A percentile compares a stretch with the other conserved stretches of the same genome.
Conservation (phyloP, 2,797 vertebrate genomes). For the Hipposideros larvatus region DNA sequence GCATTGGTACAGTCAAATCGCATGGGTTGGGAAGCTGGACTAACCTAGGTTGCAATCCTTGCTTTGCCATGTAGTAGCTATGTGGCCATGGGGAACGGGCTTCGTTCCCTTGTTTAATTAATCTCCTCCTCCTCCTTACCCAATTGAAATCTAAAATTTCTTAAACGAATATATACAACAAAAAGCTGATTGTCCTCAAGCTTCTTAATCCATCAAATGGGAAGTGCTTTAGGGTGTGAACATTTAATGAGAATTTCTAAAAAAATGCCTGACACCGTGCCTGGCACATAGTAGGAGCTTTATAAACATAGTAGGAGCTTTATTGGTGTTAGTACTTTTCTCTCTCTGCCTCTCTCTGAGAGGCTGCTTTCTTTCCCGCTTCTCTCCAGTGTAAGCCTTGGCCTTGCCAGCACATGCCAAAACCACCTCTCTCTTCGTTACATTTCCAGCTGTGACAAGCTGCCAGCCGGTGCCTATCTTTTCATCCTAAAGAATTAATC, state of each 20-base stretch:
- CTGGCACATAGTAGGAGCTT: not conserved
- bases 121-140: not conserved
- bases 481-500: slow-evolving; percentile 58
- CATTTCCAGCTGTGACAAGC: slow-evolving; percentile 11
- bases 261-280: not conserved
- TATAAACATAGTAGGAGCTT: not conserved
- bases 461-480: not conserved
- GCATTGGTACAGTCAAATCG: accelerated
- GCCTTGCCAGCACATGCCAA: not conserved
- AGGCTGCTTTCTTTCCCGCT: not conserved
- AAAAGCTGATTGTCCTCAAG: not conserved
- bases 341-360: accelerated
- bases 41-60: not conserved
- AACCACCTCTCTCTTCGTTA: not conserved
- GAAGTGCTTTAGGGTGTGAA: not conserved
- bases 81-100: accelerated
- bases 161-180: not conserved
- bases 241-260: not conserved
- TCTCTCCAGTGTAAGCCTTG: accelerated
- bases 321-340: no score
- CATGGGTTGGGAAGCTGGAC: accelerated
- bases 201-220: not conserved
- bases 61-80: not conserved
- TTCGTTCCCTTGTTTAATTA: not conserved
- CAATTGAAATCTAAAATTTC: not conserved